phyloP scores from a whole-genome alignment of 2,797 vertebrate genomes.

The Sebastes diploproa region DNA sequence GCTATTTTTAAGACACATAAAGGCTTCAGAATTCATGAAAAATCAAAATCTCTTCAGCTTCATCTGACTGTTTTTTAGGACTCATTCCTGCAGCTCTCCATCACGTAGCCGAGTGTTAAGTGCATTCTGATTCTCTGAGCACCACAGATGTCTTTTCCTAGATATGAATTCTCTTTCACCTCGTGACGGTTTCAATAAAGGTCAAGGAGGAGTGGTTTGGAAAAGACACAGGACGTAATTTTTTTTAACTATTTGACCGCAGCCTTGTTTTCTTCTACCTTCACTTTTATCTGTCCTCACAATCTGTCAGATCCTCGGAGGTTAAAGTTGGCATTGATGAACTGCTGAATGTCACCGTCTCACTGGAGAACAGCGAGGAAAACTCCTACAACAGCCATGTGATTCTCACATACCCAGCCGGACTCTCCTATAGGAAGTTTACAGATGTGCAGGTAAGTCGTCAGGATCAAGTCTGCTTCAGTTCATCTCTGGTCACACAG shows the following conservation, averaged over 20 bases:
- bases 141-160: background rate
- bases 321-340: constrained; percentile 82
- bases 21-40: no score
- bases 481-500: background rate
- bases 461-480: background rate
- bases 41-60: no score
- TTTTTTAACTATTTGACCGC: background rate
- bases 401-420: constrained; percentile 79
- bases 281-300: background rate
- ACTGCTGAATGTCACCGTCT: constrained; percentile 77
- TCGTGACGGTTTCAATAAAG: background rate
- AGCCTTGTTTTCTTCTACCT: background rate
- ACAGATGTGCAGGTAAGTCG: constrained; percentile 73
- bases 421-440: constrained; percentile 83
- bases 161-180: background rate
- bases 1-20: no score
- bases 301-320: constrained; percentile 53
- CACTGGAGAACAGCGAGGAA: constrained; percentile 82
- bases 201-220: background rate
- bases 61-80: no score
- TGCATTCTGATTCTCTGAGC: background rate
- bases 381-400: constrained; percentile 83
- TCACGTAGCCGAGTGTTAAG: background rate
- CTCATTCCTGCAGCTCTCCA: no score
- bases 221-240: background rate